Evolutionary conservation across 2,888 invertebrate species (phyloP).

Genomic region (Drosophila formosana): DNA sequence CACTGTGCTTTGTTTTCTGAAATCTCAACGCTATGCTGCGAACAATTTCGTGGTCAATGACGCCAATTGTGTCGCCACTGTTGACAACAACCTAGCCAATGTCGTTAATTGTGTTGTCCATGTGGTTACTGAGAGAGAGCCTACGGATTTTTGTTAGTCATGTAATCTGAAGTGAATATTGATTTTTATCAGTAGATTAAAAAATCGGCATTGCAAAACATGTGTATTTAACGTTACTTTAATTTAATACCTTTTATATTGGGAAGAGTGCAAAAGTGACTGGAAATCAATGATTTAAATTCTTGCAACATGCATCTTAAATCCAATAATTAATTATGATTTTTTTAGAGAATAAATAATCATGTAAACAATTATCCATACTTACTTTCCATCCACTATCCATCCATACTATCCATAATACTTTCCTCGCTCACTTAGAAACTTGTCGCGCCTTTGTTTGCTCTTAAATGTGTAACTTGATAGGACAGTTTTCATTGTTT

Average conservation of each 20-base stretch:
- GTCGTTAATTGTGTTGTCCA: constrained; percentile 2
- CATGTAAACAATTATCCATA: no score
- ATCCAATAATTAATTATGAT: no score
- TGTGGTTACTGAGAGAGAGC: neutral
- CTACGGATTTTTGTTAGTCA: constrained; percentile 2
- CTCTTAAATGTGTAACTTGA: no score
- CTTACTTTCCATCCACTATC: no score
- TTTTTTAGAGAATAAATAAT: no score
- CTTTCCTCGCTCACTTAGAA: no score
- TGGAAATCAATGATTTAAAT: no score
- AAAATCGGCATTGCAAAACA: no score
- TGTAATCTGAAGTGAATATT: neutral
- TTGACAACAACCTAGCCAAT: constrained; percentile 1
- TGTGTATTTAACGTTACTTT: neutral
- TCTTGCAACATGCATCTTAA: no score
- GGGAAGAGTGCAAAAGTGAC: neutral
- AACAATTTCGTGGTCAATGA: neutral
- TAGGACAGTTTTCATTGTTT: no score
- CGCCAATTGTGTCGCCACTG: neutral
- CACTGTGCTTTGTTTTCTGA: neutral
- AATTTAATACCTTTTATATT: neutral
- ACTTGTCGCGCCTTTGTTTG: no score
- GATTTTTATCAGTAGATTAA: neutral
- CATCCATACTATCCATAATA: no score
- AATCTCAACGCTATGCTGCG: neutral